These are phyloP conservation scores for Dryomyza anilis DNA, from an alignment of 2,888 invertebrate species.

Conservation along the genomic window DNA sequence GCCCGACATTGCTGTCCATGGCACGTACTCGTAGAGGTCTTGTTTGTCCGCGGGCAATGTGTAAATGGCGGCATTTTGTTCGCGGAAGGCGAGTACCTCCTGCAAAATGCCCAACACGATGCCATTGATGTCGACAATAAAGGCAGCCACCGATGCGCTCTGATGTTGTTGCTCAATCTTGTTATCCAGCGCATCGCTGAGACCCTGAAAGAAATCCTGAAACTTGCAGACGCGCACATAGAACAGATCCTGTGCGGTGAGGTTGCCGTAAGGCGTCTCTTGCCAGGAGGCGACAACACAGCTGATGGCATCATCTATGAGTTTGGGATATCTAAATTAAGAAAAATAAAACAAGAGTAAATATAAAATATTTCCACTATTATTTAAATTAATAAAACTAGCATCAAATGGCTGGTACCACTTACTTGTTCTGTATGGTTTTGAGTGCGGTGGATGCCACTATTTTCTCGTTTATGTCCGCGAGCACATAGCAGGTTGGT, in stretches of 20 bases:
- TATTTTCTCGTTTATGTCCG: constrained; percentile 81
- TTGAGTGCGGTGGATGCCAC: constrained; percentile 75
- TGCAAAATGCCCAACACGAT: constrained; percentile 68
- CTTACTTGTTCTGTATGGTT: constrained; percentile 63
- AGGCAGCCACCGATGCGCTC: constrained; percentile 64
- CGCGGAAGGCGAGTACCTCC: constrained; percentile 70
- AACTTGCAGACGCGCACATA: constrained; percentile 73
- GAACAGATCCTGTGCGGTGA: constrained; percentile 77
- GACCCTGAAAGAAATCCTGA: constrained; percentile 69
- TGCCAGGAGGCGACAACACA: constrained; percentile 62
- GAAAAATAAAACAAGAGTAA: too few relatives aligned
- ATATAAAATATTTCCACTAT: too few relatives aligned
- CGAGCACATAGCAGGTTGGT: constrained; percentile 65
- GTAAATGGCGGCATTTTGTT: constrained; percentile 65
- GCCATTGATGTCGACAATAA: constrained; percentile 66
- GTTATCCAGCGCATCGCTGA: constrained; percentile 68
- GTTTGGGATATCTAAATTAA: constrained; percentile 44
- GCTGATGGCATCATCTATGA: constrained; percentile 67
- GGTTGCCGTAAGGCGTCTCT: constrained; percentile 60
- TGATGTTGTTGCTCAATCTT: constrained; percentile 67
- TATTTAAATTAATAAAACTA: not conserved
- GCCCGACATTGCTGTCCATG: constrained; percentile 76
- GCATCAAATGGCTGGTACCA: not conserved
- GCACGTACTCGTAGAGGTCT: constrained; percentile 67
- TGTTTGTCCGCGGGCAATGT: constrained; percentile 58